Base-by-base conservation (phyloP, 2,113 vertebrate genomes). In the Sinocyclocheilus anshuiensis region DNA sequence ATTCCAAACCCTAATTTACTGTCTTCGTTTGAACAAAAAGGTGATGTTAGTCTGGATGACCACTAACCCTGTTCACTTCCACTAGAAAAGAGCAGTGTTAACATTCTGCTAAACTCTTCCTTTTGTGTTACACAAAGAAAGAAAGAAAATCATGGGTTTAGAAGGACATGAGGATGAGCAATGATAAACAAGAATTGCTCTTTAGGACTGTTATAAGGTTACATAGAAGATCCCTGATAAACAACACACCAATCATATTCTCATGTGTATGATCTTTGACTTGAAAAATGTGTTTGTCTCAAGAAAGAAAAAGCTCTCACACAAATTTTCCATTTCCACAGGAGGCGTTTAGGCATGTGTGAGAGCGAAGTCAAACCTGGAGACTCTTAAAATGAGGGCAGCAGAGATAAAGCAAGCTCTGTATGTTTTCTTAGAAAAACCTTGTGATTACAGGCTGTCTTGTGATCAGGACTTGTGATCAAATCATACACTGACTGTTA, bases 401-500 rank as follows among this genome's bases (percentile, higher is more conserved):
- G 71, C 61, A 81, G 87, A 88, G 76, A 86, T 61, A 89, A 93
- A 89, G 87, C 86, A 45, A 6, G 55, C 87, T 81, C 78, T 93
- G 92, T 83, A 50, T 67, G 6, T 91, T 77, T 74, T 45, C 82
- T 36, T 59, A 83, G 78, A 88, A 85, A 72, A 84, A 85, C 88
- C 71, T 78, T 87, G 55, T 87, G 85, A 87, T 91, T 83, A 78
- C 86, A 87, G 72, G 79, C 50, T 81, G 87, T 92, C 93, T 93
- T 94, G 92, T 93, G 93, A 94, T 91, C 61, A 86, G 86, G 90
- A 85, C 93, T 93, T 85, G 91, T 93, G 93, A 94, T 93, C 77
- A 11, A 71, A 42, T n/a, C 5, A 79, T 59, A 86, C 42, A 33
- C 39, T 18, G n/a, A 12, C 78, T 50, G 5, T 24, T 39, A 36